Base-by-base conservation (phyloP, 2,888 invertebrate genomes). In the Frankliniella fusca region DNA sequence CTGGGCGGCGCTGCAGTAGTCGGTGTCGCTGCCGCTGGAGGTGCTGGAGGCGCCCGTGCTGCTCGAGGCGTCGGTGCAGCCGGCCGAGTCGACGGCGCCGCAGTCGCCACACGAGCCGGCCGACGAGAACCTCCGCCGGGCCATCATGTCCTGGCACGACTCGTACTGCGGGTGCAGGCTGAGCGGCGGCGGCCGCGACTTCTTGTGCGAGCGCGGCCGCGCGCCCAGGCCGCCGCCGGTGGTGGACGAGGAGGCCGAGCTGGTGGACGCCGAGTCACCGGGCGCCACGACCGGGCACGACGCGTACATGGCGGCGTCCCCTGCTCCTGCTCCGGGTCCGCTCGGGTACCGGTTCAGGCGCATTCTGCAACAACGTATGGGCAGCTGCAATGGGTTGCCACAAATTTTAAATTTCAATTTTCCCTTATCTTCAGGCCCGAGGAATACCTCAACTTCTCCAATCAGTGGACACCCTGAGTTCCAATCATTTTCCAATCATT, bases 11-110 rank as follows among this genome's bases (percentile, higher is more conserved):
- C 70, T 76, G 70, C 70, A 76, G 70, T 76, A 76, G 70, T 76
- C 70, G 0, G 70, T 76, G 70, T 76, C 70, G 27, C 70, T 76
- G 70, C 70, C 70, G 70, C 70, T 76, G 70, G 70, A 76, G 70
- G 70, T 76, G 70, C 70, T 76, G 27, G 70, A 76, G 70, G 70
- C 70, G 23, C 70, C 70, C 70, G 70, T 76, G 70, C 70, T 76
- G 70, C 70, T 76, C 23, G 70, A 76, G 3, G 70, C 70, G 70
- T 76, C 70, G 23, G 70, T 76, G 70, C 70, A 76, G 70, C 70
- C 70, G 27, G 70, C 70, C 1, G 70, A 76, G 70, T 76, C 70
- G 27, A 76, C 70, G 23, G 70, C 70, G 70, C 70, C 70, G 27
- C 70, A 76, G 70, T 76, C 70, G 3, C 70, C 70, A 10, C 70